Evolutionary conservation across 2,888 invertebrate species (phyloP), one percentile per base, ranked within the genome.

Genomic region (Lycocerus yunnanus): DNA sequence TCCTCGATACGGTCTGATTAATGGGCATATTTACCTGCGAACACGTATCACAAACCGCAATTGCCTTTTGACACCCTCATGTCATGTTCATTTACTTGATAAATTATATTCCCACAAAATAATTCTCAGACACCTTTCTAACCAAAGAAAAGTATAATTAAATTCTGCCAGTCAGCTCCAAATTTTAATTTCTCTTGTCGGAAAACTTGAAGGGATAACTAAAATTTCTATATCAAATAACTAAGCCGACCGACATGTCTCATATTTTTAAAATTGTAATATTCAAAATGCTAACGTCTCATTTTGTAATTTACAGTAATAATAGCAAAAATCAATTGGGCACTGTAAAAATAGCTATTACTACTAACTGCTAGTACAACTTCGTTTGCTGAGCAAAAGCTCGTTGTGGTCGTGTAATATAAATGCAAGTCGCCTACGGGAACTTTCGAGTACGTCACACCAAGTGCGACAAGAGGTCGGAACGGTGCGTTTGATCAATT

Each of bases 81-180:
- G 83, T 83, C 84, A 84, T 80, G 82, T 81, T 80, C 81, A 79
- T 80, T 83, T 84, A 82, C 82, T 82, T 82, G 84, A 84, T 84
- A 83, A 84, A 83, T 81, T 83, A 81, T 81, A 77, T 82, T 83
- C 83, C 78, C 82, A 82, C 82, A 81, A 73, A 78, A 81, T 81
- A 78, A 79, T 82, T 80, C 79, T 80, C 78, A 77, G 74, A 78
- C 80, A 75, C 58, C 65, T 67, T 24, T n/a, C 71, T 79, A 79
- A 74, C 78, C 78, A 77, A 80, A 82, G 78, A 80, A 81, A 82
- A 81, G 73, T 80, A 79, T 84, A 83, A 84, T 84, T 84, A 84
- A 84, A 84, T 83, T 84, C 84, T 84, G 84, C 84, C 84, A 84
- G 80, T 83, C 84, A 81, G 77, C 78, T 79, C 78, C 68, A 79